Evolutionary conservation across 1,140 invertebrate species (phyloP), one percentile per base, ranked within the genome.

Genomic region (Planococcus citri): DNA sequence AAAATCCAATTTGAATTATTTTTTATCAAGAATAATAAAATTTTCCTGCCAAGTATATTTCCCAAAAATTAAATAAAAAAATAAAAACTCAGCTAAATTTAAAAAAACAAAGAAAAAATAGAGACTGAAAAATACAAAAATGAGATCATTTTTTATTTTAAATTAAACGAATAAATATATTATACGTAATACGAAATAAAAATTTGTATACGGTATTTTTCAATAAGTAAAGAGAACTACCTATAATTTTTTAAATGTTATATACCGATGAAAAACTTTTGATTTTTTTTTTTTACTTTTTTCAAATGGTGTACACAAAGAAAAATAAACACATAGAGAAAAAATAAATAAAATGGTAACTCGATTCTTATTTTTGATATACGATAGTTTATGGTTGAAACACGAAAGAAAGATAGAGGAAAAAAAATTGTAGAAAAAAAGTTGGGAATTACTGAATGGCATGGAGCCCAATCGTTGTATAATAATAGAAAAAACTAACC

Each of bases 401-500:
- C 3, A 58, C 4, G 17, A 22, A 58, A 8, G 17, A 58, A 58
- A 58, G 51, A n/a, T n/a, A n/a, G n/a, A n/a, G n/a, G n/a, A n/a
- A n/a, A 6, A 60, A 60, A 17, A 60, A 9, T 20, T 60, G 57
- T 60, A 6, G 21, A 60, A 60, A 27, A 64, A 24, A 64, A 24
- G 25, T 25, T 64, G 60, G 17, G 21, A 64, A 64, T 20, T 27
- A 64, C 25, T 64, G 60, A 64, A 64, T 64, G 60, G 60, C 60
- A 64, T 64, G 60, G 25, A 64, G 60, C 60, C 60, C 60, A 64
- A 24, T 64, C 20, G 60, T 64, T 25, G 60, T 64, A 21, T 64
- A 64, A 64, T 64, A 17, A 64, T 64, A 64, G 60, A 64, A 64
- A 51, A 64, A 64, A 17, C 3, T 64, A 64, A 64, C 60, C 60